Evolutionary conservation across 2,113 vertebrate genomes (phyloP), one percentile per base, ranked within the genome.

Genomic region (Anthoscopus minutus): DNA sequence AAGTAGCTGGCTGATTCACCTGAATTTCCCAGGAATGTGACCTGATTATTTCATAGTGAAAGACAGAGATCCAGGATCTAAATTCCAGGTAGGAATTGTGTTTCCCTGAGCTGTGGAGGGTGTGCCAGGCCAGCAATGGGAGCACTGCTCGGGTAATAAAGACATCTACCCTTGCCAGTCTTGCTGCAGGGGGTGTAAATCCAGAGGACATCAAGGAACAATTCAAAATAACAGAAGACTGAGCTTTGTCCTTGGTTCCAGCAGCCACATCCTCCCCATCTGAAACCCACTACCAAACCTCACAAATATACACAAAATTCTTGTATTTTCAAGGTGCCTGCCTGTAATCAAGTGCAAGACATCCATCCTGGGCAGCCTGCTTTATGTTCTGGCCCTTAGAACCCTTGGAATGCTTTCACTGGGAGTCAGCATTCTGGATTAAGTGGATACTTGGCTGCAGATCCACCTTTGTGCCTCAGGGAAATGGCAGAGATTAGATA

Each of bases 391-490:
- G 88, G 80, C 88, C 77, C 81, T 90, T 62, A 67, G 15, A 96
- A 80, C 80, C 71, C 66, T 65, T 71, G 87, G 91, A 96, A 93
- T 94, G 91, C 82, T 93, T 95, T 86, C 6, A 6, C 89, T 93
- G 92, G 76, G 93, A 94, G 92, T 74, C 92, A 86, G 79, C 72
- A 19, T 54, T 64, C 80, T 92, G 77, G 72, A 88, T 92, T 96
- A 95, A 97, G 92, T 96, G 92, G 79, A 88, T 96, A 88, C 80
- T 96, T 97, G 95, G 95, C 93, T 92, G 35, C 60, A 84, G 80
- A 70, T 92, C 88, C 80, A 92, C 92, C 80, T 93, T 90, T 96
- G 82, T 86, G 88, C 92, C 88, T 93, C 20, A 71, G 90, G 91
- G 91, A 96, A 93, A 92, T 88, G 50, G 94, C 89, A 86, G 86